Base-by-base conservation (phyloP, 2,797 vertebrate genomes). In the Mormyrus proboscirostris region DNA sequence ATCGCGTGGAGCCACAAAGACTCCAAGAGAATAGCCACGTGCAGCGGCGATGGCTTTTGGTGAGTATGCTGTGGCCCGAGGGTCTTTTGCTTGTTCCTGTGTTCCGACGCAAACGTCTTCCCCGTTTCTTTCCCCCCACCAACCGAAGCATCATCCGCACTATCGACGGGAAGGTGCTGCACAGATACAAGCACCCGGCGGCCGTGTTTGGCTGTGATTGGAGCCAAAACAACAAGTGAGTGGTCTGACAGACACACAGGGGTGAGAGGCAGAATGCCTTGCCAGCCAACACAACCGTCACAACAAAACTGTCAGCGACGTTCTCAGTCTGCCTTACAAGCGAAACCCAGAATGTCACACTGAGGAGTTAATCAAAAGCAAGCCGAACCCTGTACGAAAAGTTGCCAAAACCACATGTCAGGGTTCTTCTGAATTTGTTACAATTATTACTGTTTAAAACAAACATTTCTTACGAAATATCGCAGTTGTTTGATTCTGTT, bases 1-100 rank as follows among this genome's bases (percentile, higher is more conserved):
- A 97, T 99, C 93, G 97, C 98, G 14, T 99, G 98, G 98, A 99
- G 98, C 95, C 97, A 99, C 93, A 99, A 99, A 95, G 98, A 99
- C 94, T 98, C 98, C 9, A 99, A 98, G 95, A 96, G 98, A 93
- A 98, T 99, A 90, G 98, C 98, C 73, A 99, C 97, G 6, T 99
- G 98, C 92, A 98, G 98, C 90, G 95, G 96, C 87, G 98, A 99
- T 90, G 98, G 98, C 76, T 99, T 97, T 94, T 99, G 98, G 98
- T 98, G 89, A 96, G 96, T 95, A 19, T 41, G 89, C 59, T 38
- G 4, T 6, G 3, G 9, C 5, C 57, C 12, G 9, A 10, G 3
- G 10, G 19, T 41, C 19, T 53, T 55, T 33, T n/a, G 55, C 53
- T 33, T 38, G 38, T 79, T 33, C 53, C 76, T 5, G 3, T n/a